Base-by-base conservation (phyloP, 53 echinoderm and acorn worm species). In the Pentamera pediparva region DNA sequence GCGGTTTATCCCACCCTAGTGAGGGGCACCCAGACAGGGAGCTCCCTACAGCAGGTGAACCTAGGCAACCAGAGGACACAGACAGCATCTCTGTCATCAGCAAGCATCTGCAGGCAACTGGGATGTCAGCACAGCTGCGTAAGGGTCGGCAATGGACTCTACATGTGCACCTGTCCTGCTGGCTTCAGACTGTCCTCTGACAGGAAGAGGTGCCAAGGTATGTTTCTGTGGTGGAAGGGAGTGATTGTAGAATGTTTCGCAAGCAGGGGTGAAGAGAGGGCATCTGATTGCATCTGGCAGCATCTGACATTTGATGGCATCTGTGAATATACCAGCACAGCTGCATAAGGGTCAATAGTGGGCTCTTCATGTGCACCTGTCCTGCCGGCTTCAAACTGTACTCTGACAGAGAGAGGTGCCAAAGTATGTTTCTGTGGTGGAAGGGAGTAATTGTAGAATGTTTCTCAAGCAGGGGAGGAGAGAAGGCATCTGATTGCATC, bases 141-240 rank as follows among this genome's bases (percentile, higher is more conserved):
- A 9, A 76, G 78, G 30, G 52, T 57, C 18, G 36, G 48, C 24
- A 80, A 71, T 36, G 91, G 91, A 24, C 73, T 75, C 19, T 75
- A 77, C 32, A 75, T 40, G 31, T 93, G 94, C 51, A 78, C 79
- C 1, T 93, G 94, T 75, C 94, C 94, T 31, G 61, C 84, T 13
- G 94, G 94, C 12, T 93, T 87, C 70, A 61, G 75, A 45, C 18
- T 93, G 5, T 78, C 81, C 9, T 29, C 69, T 2, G 94, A 93
- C 62, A 52, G 84, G 20, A 81, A 45, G 26, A 85, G 84, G 25
- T 93, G 94, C 76, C 62, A 72, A 54, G 94, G 94, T 93, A 82
- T 77, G n/a, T n/a, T n/a, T n/a, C n/a, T n/a, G n/a, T n/a, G n/a
- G n/a, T n/a, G n/a, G n/a, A n/a, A n/a, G n/a, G n/a, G n/a, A n/a